A percentile compares a stretch with the other conserved stretches of the same genome.
Evolutionary conservation across 2,888 invertebrate genomes (phyloP).

Genomic region (Leucophenga montana): DNA sequence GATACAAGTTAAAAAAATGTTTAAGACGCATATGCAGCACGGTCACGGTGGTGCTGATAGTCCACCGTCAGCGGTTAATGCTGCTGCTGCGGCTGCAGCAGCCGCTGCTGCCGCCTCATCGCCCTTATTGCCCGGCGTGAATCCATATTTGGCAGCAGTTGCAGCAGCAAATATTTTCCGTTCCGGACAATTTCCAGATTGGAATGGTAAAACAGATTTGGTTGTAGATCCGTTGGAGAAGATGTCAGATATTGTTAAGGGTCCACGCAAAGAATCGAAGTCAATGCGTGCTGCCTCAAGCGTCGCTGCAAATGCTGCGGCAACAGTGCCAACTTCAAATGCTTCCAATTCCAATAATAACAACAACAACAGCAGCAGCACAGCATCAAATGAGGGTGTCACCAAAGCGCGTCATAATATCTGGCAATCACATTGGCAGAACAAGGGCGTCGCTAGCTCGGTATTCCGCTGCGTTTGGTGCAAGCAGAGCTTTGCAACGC

Average conservation of each 20-base stretch:
- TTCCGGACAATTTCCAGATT: conserved; percentile 81
- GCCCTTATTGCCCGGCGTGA: conserved; percentile 84
- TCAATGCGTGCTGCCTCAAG: conserved; percentile 39
- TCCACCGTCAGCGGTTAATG: conserved; percentile 77
- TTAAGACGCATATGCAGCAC: conserved; percentile 47
- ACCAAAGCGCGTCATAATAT: conserved; percentile 85
- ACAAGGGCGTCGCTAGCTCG: conserved; percentile 95
- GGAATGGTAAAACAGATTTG: conserved; percentile 83
- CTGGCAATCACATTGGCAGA: conserved; percentile 98
- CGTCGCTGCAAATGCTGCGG: conserved; percentile 54
- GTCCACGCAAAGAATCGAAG: conserved; percentile 77
- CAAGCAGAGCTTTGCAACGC: conserved; percentile 94
- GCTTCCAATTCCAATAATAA: conserved; percentile 56
- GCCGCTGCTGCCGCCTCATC: conserved; percentile 78
- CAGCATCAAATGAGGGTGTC: conserved; percentile 64
- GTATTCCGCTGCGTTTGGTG: conserved; percentile 98
- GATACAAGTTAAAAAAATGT: conserved; percentile 69
- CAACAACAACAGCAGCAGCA: conserved; percentile 63
- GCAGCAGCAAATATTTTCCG: conserved; percentile 86
- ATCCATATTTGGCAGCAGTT: conserved; percentile 86
- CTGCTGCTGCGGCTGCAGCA: conserved; percentile 80
- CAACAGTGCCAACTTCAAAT: conserved; percentile 57
- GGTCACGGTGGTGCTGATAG: conserved; percentile 46
- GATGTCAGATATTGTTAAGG: conserved; percentile 92
- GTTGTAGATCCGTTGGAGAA: conserved; percentile 90